phyloP scores from a whole-genome alignment of 2,797 vertebrate genomes.

The Schizopygopsis pylzovi region DNA sequence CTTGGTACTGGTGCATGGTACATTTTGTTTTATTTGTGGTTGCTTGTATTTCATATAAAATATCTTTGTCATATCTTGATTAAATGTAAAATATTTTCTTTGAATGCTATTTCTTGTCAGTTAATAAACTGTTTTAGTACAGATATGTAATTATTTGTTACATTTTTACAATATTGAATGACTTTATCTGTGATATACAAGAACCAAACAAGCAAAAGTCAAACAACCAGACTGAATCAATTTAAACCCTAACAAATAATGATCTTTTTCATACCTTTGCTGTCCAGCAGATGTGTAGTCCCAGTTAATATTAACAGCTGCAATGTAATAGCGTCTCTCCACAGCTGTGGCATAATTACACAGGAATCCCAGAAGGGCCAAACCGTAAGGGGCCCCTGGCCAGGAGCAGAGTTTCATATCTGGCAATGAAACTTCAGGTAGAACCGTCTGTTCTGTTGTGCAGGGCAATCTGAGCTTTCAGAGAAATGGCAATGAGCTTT shows the following conservation, averaged over 20 bases:
- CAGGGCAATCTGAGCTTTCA: conserved; percentile 61
- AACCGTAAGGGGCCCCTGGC: conserved; percentile 56
- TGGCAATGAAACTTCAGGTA: conserved; percentile 57
- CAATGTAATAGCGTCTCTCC: conserved; percentile 79
- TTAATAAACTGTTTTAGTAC: background rate
- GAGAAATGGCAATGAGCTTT: conserved; percentile 66
- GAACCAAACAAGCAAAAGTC: background rate
- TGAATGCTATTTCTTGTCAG: background rate
- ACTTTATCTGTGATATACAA: background rate
- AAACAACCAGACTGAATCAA: background rate
- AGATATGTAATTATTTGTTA: background rate
- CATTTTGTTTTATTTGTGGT: background rate
- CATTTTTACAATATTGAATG: background rate
- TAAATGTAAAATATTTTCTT: background rate
- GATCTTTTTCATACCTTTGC: conserved; percentile 65
- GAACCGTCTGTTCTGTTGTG: conserved; percentile 51
- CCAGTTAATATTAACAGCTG: conserved; percentile 80
- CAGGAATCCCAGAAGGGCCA: conserved; percentile 66
- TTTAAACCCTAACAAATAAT: background rate
- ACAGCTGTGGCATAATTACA: conserved; percentile 53
- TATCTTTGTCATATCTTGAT: background rate
- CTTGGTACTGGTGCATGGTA: background rate
- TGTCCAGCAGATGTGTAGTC: conserved; percentile 70
- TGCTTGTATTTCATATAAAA: background rate
- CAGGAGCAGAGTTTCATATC: conserved; percentile 72